Conservation (phyloP, 37 sponge, comb jelly and placozoan species). For the Cliona cf. orientalis region DNA sequence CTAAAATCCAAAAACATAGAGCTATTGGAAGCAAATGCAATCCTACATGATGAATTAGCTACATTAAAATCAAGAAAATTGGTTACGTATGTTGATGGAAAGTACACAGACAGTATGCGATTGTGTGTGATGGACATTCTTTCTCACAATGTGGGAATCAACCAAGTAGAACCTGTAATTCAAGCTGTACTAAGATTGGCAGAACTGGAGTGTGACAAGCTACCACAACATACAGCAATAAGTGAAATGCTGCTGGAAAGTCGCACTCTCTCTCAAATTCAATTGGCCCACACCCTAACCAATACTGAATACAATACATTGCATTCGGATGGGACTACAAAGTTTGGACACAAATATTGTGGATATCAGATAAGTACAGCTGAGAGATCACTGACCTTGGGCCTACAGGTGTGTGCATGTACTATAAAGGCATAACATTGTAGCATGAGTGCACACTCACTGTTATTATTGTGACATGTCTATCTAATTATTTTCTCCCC, state of each 20-base stretch:
- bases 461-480: too few species aligned
- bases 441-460: too few species aligned
- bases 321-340: too few species aligned
- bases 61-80: neutral
- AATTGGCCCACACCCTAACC: too few species aligned
- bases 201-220: neutral
- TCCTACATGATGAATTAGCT: neutral
- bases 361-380: too few species aligned
- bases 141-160: neutral
- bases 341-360: slow-evolving; percentile 41
- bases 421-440: too few species aligned
- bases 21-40: neutral
- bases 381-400: too few species aligned
- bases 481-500: neutral
- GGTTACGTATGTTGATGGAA: neutral
- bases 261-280: neutral
- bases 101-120: neutral
- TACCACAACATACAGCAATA: slow-evolving; percentile 9
- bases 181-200: slow-evolving; percentile 7
- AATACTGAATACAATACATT: too few species aligned
- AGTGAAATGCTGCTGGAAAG: slow-evolving; percentile 1
- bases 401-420: too few species aligned
- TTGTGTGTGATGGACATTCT: slow-evolving; percentile 10
- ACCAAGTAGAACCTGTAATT: slow-evolving; percentile 2
- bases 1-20: neutral